Base-by-base conservation (phyloP, 2,113 vertebrate species). In the Cryptoleucopteryx plumbea region DNA sequence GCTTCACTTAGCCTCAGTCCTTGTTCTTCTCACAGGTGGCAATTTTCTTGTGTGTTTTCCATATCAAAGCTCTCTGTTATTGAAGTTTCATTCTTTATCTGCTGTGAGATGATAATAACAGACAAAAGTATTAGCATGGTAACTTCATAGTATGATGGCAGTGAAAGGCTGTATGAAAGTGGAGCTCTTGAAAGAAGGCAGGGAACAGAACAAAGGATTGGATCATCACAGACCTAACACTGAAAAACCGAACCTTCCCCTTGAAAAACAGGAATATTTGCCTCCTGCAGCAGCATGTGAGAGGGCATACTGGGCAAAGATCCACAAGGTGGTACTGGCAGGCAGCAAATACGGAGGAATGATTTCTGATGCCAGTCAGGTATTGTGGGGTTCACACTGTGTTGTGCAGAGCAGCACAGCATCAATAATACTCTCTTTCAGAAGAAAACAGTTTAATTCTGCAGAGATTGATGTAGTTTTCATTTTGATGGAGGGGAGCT, bases 381-480 rank as follows among this genome's bases (percentile, higher is more conserved):
- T 61, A 32, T 59, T 74, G 29, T 3, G 3, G 27, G 7, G 17
- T 62, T 93, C 36, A 38, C 13, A 8, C 18, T 32, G 34, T 1
- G 0, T 71, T 61, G 22, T 58, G 27, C 27, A 62, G 70, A 38
- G n/a, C 55, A 82, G 16, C 0, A 0, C 21, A 40, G 50, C 19
- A 25, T 40, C 31, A 59, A 3, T 68, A 58, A 38, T 42, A 23
- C 6, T 55, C 0, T 43, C 16, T 85, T 89, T 65, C 71, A 88
- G 67, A 62, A 85, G 52, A 90, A 80, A 87, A 31, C 13, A 38
- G 27, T 53, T 77, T 58, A n/a, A 29, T 93, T 92, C 40, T 82
- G 32, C 19, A 77, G 74, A 59, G 31, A 43, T 88, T 78, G 32
- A 13, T 7, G 23, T 89, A 45, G 9, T 19, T 87, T 68, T 90